Conservation (phyloP, 2,797 vertebrate genomes). For the Chiloscyllium punctatum region DNA sequence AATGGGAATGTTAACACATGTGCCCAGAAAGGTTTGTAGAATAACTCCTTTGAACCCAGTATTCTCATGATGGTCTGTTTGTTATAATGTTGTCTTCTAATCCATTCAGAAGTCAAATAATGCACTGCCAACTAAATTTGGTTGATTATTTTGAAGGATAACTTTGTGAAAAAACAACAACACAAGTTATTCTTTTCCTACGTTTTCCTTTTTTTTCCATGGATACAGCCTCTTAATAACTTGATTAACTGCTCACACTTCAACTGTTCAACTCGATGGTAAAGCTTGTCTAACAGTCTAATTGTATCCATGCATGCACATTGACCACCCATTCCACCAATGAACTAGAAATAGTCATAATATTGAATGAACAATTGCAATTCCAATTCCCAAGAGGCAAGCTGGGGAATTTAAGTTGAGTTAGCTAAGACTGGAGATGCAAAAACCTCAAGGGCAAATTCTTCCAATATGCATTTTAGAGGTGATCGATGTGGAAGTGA, state of each 20-base stretch:
- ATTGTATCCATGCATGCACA: background rate
- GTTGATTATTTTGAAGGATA: background rate
- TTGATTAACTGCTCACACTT: background rate
- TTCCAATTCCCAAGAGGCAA: background rate
- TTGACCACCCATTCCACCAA: background rate
- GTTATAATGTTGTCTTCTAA: background rate
- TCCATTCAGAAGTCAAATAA: background rate
- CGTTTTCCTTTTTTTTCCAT: background rate
- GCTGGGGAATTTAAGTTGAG: no score
- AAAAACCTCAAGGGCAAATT: no score
- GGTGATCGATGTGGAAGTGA: no score
- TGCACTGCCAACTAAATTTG: background rate
- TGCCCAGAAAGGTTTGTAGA: background rate
- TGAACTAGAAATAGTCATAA: background rate
- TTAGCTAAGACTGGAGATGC: no score
- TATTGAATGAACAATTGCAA: background rate
- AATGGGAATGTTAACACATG: background rate
- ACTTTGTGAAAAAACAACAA: background rate
- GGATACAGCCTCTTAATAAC: background rate
- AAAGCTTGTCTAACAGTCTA: background rate
- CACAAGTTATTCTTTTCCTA: background rate
- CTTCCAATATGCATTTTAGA: no score
- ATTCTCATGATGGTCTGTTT: background rate
- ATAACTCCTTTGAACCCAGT: background rate
- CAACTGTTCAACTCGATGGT: background rate